phyloP scores from a whole-genome alignment of 2,797 vertebrate genomes.

The Macropus fuliginosus region DNA sequence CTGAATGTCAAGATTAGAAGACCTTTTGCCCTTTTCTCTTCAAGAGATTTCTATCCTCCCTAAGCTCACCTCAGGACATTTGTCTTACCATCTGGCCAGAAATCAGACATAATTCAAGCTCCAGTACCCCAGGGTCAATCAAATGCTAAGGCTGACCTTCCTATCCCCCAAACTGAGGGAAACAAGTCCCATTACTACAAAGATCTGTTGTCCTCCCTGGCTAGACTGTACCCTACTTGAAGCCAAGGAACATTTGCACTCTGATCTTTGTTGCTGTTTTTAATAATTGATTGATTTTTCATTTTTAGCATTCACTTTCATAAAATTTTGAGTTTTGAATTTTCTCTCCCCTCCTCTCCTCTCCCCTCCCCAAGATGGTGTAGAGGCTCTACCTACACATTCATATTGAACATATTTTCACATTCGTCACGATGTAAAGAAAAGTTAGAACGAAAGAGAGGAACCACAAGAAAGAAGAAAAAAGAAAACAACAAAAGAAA shows the following conservation, averaged over 20 bases:
- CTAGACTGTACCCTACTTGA: neutral
- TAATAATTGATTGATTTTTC: no score
- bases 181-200: neutral
- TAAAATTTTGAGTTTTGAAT: no score
- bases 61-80: neutral
- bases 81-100: neutral
- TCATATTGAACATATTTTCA: no score
- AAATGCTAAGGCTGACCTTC: neutral
- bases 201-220: neutral
- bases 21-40: neutral
- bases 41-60: neutral
- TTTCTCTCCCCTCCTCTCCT: no score
- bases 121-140: neutral
- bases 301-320: no score
- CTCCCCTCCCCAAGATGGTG: no score
- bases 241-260: neutral
- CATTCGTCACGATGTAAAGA: no score
- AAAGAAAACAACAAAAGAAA: no score
- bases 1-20: neutral
- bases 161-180: neutral
- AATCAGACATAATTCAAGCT: neutral
- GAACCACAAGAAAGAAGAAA: no score
- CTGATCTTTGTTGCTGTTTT: neutral
- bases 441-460: no score
- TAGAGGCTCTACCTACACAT: no score